Evolutionary conservation across 2,113 vertebrate genomes (phyloP), one percentile per base, ranked within the genome.

Genomic region (Platichthys stellatus): DNA sequence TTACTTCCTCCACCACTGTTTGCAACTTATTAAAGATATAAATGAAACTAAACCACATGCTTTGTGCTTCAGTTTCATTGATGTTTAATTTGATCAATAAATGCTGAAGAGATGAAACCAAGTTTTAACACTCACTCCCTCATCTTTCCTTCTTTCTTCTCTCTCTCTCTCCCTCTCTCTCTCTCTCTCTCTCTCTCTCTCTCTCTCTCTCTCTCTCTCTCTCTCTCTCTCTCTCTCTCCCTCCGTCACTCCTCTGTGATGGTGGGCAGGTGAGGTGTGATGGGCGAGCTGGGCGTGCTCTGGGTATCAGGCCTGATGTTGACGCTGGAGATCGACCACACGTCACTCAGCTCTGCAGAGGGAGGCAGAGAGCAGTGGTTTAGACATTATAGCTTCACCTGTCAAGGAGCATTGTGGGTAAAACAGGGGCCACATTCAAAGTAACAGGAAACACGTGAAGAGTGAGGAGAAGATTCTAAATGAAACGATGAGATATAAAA

Each of bases 301-400:
- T 66, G 89, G 2, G 80, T 76, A 59, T 95, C 94, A 0, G 89
- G 84, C 14, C 84, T 80, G 21, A 94, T 89, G 6, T 76, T 85
- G 71, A 92, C 75, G 13, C 93, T 93, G 75, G 93, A 94, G 78
- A 95, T 71, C 79, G 94, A 95, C 94, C 94, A 95, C 56, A 95
- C 94, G 3, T 95, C 94, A 24, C 94, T 94, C 60, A 95, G 69
- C 83, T 95, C 95, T 94, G 92, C 63, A 69, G 68, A 69, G 15
- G 4, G 49, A 43, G n/a, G 23, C 13, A 68, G 47, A 62, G 5
- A 15, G 75, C 24, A 86, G 76, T 14, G 21, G 51, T 51, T 74
- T 2, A 71, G 28, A 60, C 15, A 69, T 71, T 20, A 66, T 59
- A 45, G 8, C 0, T 3, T 40, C 13, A 60, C 35, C 26, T n/a